Evolutionary conservation across 2,888 invertebrate species (phyloP).

Genomic region (Scelioninae gen. 2): DNA sequence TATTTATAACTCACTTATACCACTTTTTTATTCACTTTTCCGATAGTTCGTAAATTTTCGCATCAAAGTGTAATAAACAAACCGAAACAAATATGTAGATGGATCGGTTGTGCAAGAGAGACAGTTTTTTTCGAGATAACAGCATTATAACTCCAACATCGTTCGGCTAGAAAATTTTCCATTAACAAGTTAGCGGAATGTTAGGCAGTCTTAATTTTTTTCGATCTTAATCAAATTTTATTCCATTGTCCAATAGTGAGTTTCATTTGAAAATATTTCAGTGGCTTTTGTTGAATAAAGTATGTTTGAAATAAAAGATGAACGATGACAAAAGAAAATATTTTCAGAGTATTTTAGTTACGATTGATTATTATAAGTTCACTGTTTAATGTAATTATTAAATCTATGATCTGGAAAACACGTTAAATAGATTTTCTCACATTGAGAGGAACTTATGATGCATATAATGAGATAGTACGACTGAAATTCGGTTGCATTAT

Average conservation of each 20-base stretch:
- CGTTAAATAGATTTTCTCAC: no score
- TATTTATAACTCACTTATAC: constrained; percentile 47
- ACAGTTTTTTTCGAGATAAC: constrained; percentile 17
- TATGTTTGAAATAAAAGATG: no score
- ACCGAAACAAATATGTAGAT: constrained; percentile 21
- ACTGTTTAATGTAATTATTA: no score
- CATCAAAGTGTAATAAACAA: constrained; percentile 39
- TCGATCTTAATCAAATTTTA: constrained; percentile 8
- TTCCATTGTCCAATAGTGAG: background rate
- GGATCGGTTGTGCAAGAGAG: background rate
- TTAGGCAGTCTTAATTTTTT: constrained; percentile 20
- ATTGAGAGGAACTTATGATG: no score
- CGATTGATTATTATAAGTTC: no score
- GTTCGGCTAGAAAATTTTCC: constrained; percentile 21
- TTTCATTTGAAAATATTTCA: background rate
- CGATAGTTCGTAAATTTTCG: constrained; percentile 41
- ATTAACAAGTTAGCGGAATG: constrained; percentile 24
- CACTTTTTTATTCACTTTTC: constrained; percentile 31
- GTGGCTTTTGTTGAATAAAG: no score
- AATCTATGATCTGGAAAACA: no score
- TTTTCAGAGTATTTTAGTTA: no score
- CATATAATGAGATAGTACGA: no score
- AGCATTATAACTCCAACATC: constrained; percentile 13
- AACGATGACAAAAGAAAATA: no score
- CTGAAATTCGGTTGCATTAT: no score